Evolutionary conservation across 2,888 invertebrate genomes (phyloP), one percentile per base, ranked within the genome.

Genomic region (Hermaeophaga mercurialis): DNA sequence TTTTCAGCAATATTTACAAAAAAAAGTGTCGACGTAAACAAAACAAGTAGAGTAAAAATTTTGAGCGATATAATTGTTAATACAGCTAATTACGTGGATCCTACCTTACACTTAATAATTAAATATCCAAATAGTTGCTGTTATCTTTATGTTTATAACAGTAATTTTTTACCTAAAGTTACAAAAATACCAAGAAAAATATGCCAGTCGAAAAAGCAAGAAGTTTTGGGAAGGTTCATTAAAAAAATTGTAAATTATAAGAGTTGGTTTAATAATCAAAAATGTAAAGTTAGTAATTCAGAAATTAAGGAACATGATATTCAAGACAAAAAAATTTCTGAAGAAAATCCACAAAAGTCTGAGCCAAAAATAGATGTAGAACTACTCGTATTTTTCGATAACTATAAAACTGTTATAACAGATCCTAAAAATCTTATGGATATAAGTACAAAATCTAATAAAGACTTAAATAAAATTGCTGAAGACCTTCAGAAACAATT

Each of bases 41-140:
- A 33, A 15, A 49, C 43, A 14, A 54, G 52, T 15, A 54, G 54
- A 38, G 45, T 57, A 2, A 53, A 50, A 34, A 54, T 63, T 7
- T 43, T 63, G 12, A 52, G 48, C 24, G 57, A 63, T 26, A 61
- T 63, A 26, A 54, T 63, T 9, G 18, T 45, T 9, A 48, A 50
- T 36, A 56, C 49, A 17, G 17, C 54, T 9, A 63, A 64, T 39
- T 57, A 62, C 44, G 57, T 60, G 3, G 64, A 64, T 44, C 62
- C 63, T n/a, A 49, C 54, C 19, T 58, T 65, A 15, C 55, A 62
- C 28, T 19, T 65, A 15, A 54, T 38, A 7, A 18, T 67, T 17
- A 55, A 59, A 49, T 53, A 54, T 14, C 58, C 63, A 9, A 46
- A 53, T 6, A 11, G 44, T 19, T 31, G 36, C 22, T 44, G 39